Conservation (phyloP, 2,113 vertebrate species). For the Otocyon megalotis region DNA sequence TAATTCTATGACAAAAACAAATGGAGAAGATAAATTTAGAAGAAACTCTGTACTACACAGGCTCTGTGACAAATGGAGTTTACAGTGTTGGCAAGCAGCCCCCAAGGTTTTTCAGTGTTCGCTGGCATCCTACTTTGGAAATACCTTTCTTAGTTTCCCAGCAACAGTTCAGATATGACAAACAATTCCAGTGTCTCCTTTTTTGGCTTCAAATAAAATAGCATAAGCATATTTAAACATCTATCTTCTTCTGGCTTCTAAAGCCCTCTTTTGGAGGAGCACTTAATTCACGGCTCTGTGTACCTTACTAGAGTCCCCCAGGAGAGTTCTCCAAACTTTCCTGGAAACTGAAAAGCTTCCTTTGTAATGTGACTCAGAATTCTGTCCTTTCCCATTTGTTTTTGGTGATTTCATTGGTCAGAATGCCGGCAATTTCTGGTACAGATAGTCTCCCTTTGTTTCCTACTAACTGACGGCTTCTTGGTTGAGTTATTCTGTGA, state of each 20-base stretch:
- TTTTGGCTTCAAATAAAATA: constrained; percentile 67
- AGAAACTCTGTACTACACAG: constrained; percentile 47
- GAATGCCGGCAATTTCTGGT: not conserved
- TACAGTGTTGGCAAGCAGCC: constrained; percentile 73
- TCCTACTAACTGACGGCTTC: no score
- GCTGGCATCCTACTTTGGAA: constrained; percentile 73
- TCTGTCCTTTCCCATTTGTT: not conserved
- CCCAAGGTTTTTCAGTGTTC: constrained; percentile 60
- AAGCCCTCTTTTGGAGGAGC: not conserved
- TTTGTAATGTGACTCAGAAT: not conserved
- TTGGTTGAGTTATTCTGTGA: not conserved
- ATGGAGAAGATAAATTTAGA: constrained; percentile 76
- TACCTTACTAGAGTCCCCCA: not conserved
- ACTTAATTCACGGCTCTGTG: not conserved
- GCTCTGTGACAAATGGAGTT: constrained; percentile 77
- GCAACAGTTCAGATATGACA: constrained; percentile 75
- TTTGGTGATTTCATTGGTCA: not conserved
- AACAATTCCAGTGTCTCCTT: constrained; percentile 68
- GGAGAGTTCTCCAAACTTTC: not conserved
- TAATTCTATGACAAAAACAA: constrained; percentile 75
- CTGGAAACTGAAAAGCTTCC: not conserved
- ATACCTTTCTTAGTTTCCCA: constrained; percentile 81
- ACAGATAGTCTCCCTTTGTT: not conserved
- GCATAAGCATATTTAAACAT: constrained; percentile 56
- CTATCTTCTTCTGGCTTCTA: constrained; percentile 34